Conservation (phyloP, 2,113 vertebrate species). For the Raja brachyura region DNA sequence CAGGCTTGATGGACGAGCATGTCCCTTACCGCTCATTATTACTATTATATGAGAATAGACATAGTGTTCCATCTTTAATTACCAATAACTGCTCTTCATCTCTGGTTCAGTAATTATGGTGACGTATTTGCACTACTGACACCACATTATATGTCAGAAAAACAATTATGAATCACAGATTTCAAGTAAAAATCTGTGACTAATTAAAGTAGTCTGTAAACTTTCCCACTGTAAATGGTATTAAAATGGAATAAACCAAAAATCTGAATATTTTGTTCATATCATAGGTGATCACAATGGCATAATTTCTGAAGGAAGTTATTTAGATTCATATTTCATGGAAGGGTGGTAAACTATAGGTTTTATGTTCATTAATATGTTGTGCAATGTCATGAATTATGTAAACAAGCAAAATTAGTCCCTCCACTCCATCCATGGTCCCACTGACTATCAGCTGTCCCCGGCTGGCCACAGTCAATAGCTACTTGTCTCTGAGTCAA, state of each 20-base stretch:
- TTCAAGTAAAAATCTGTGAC: background rate
- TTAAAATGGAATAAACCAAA: background rate
- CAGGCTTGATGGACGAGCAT: background rate
- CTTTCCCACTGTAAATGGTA: background rate
- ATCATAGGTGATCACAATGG: too few relatives aligned
- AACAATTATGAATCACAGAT: background rate
- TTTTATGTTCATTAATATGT: background rate
- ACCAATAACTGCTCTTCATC: background rate
- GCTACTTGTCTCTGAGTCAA: background rate
- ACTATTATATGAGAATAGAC: background rate
- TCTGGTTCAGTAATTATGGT: background rate
- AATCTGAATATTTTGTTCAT: too few relatives aligned
- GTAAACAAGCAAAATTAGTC: background rate
- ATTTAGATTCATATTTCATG: background rate
- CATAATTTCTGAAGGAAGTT: too few relatives aligned
- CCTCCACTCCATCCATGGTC: background rate
- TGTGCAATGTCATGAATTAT: background rate
- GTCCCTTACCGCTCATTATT: background rate
- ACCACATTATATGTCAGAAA: background rate
- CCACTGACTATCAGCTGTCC: background rate
- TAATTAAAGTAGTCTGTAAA: background rate
- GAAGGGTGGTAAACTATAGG: background rate
- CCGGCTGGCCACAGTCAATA: background rate
- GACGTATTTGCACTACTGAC: background rate
- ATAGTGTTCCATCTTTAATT: background rate